Base-by-base conservation (phyloP, 2,888 invertebrate genomes). In the Drosophila subsilvestris region DNA sequence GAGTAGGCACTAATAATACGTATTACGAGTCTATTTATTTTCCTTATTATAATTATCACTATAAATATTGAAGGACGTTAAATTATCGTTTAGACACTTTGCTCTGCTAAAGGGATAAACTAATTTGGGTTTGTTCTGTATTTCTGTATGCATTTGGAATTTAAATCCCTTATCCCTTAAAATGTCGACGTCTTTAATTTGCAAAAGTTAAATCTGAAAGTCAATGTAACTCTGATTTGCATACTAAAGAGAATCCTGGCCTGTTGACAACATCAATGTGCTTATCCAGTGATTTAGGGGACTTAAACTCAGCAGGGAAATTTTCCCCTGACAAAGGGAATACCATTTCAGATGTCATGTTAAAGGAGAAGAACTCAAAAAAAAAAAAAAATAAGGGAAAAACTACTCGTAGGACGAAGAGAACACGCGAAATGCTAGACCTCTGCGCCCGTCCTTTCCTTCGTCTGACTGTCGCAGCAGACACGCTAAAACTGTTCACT, bases 401-500 rank as follows among this genome's bases (percentile, higher is more conserved):
- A 58, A 25, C 32, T 47, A 53, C 18, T 20, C 14, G 20, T 25
- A 17, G 27, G 10, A 27, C 17, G 14, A 65, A 27, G 58, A 51
- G 75, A 56, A 74, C 57, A 75, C 70, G 74, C 74, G 75, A 74
- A 69, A 75, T 62, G 44, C 75, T 57, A 75, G 71, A 71, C 71
- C 67, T 65, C 51, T 66, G 54, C 25, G 25, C 6, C 25, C 6
- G 25, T 25, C 25, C 25, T 25, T 6, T 6, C 25, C 6, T 1
- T 25, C 6, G 22, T 25, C 22, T 25, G 25, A 25, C 25, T 25
- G 25, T 25, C 25, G 25, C 53, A 60, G 66, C 71, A 67, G 65
- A 61, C 57, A 84, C 63, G 63, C 68, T 67, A 72, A 80, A 83
- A 88, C 86, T 66, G 73, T 84, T 86, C 82, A 75, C 71, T 77